Evolutionary conservation across 2,113 vertebrate species (phyloP).

Genomic region (Chloropsis hardwickii): DNA sequence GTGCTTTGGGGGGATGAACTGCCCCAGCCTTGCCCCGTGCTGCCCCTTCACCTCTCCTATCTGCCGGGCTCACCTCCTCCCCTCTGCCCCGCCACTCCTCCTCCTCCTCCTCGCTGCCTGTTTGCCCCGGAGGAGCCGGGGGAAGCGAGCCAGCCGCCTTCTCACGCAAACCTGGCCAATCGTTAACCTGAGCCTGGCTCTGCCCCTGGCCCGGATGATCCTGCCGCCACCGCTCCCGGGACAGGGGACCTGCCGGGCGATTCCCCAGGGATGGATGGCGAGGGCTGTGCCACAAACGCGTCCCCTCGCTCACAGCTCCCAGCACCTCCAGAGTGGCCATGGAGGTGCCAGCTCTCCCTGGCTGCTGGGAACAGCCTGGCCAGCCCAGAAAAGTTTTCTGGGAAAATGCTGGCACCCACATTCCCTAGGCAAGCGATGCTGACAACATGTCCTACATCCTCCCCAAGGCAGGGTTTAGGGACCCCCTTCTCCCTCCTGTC

Average conservation of each 20-base stretch:
- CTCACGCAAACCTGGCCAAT: constrained; percentile 68
- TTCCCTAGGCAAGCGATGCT: rapidly evolving
- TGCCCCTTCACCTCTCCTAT: constrained; percentile 40
- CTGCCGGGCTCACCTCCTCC: neutral
- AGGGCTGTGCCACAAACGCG: neutral
- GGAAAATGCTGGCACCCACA: neutral
- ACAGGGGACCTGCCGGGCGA: rapidly evolving
- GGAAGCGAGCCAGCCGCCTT: constrained; percentile 17
- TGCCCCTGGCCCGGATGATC: neutral
- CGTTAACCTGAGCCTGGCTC: constrained; percentile 34
- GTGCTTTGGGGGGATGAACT: neutral
- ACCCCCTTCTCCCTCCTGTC: neutral
- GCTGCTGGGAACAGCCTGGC: neutral
- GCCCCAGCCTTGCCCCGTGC: neutral
- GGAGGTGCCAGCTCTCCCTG: neutral
- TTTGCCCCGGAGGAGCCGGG: neutral
- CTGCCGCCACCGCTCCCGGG: neutral
- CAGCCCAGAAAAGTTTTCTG: neutral
- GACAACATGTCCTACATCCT: rapidly evolving
- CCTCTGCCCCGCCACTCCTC: neutral
- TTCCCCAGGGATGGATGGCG: neutral
- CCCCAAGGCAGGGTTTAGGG: neutral
- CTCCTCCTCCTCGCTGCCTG: neutral
- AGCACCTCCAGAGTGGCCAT: rapidly evolving
- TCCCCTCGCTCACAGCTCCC: neutral